Conservation (phyloP, 2,888 invertebrate species). For the Ophion costatus region DNA sequence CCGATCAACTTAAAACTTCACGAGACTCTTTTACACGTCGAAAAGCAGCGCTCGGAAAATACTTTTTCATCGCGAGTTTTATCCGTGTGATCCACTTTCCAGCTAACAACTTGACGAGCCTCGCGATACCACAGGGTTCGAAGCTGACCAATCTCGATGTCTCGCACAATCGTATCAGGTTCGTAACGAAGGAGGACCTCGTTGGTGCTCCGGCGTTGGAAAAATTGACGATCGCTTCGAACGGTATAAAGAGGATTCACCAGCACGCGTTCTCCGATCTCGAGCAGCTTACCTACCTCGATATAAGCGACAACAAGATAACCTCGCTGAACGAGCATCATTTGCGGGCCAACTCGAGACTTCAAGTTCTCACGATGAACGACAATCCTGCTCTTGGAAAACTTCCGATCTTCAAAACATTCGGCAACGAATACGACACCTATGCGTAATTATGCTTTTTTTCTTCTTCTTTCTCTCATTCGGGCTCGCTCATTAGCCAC, state of each 20-base stretch:
- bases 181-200: constrained; percentile 89
- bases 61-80: not conserved
- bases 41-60: not conserved
- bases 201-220: constrained; percentile 86
- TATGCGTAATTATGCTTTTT: constrained; percentile 73
- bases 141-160: constrained; percentile 89
- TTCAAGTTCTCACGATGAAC: constrained; percentile 89
- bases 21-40: too few species aligned
- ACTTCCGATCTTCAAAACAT: constrained; percentile 88
- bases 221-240: constrained; percentile 88
- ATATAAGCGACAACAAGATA: constrained; percentile 90
- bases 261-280: constrained; percentile 89
- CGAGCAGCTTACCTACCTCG: constrained; percentile 88
- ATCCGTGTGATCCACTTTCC: constrained; percentile 22
- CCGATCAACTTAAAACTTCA: too few species aligned
- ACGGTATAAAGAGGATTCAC: constrained; percentile 88
- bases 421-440: constrained; percentile 81
- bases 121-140: constrained; percentile 86
- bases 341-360: constrained; percentile 88
- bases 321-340: constrained; percentile 88
- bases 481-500: not conserved
- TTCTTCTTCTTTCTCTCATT: constrained; percentile 1
- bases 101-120: constrained; percentile 87
- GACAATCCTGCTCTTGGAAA: constrained; percentile 88
- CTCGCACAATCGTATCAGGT: constrained; percentile 88